phyloP scores from a whole-genome alignment of 2,113 vertebrate species.

The Corythoichthys intestinalis region DNA sequence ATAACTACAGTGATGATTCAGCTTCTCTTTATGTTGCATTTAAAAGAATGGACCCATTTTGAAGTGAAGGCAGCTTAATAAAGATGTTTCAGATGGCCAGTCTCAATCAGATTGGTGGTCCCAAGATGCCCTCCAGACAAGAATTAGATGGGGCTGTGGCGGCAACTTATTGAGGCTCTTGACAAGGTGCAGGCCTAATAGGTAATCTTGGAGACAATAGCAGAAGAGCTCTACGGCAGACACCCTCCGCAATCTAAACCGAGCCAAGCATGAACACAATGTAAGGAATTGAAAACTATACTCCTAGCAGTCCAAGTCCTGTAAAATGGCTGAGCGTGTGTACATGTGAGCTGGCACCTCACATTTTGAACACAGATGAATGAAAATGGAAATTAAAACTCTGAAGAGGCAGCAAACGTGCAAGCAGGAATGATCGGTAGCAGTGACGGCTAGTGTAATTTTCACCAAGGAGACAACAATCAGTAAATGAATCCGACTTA shows the following conservation, averaged over 20 bases:
- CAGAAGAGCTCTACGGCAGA: constrained; percentile 14
- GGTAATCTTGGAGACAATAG: constrained; percentile 56
- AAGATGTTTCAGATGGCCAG: constrained; percentile 51
- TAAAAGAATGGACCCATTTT: constrained; percentile 19
- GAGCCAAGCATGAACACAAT: constrained; percentile 27
- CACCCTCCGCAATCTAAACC: constrained; percentile 24
- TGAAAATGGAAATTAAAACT: constrained; percentile 16
- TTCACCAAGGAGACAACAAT: too few relatives aligned
- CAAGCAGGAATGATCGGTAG: background rate
- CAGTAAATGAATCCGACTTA: too few relatives aligned
- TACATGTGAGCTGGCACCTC: background rate
- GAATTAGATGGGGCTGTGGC: constrained; percentile 30
- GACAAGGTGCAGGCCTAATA: constrained; percentile 50
- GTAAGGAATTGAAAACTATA: constrained; percentile 1
- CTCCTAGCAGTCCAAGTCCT: background rate
- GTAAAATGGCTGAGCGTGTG: background rate
- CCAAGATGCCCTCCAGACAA: constrained; percentile 10
- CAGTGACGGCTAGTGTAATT: too few relatives aligned
- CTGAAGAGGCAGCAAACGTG: background rate
- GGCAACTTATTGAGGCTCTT: constrained; percentile 54
- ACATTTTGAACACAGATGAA: background rate
- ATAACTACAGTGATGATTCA: constrained; percentile 23
- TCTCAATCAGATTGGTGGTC: constrained; percentile 52
- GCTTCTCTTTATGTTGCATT: constrained; percentile 10
- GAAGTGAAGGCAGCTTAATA: constrained; percentile 41